Evolutionary conservation across 2,113 vertebrate species (phyloP).

Genomic region (Hippocampus abdominalis): DNA sequence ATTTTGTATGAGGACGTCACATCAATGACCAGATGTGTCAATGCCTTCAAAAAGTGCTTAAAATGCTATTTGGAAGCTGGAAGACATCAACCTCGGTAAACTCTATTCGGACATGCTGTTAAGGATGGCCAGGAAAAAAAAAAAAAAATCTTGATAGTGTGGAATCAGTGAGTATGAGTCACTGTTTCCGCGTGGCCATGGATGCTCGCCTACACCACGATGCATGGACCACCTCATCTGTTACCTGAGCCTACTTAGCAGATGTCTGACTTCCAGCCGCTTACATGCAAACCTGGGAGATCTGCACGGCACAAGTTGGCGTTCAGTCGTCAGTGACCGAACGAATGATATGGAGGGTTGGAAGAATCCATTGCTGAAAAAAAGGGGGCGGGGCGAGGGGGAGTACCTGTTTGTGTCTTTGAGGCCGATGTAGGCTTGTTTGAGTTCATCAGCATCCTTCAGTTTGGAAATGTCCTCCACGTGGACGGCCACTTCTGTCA

Average conservation of each 20-base stretch:
- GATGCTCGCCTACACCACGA: constrained; percentile 42
- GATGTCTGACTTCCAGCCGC: constrained; percentile 67
- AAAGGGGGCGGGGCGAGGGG: background rate
- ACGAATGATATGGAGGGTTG: background rate
- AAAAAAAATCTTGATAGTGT: background rate
- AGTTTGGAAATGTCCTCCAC: constrained; percentile 91
- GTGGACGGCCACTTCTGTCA: constrained; percentile 89
- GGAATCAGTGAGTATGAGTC: background rate
- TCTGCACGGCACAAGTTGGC: constrained; percentile 67
- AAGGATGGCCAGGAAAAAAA: background rate
- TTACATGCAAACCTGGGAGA: constrained; percentile 70
- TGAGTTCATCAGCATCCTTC: constrained; percentile 93
- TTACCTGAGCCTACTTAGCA: constrained; percentile 79
- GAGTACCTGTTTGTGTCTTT: constrained; percentile 92
- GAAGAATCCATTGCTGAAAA: background rate
- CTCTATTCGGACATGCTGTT: background rate
- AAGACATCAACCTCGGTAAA: background rate
- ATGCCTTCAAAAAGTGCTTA: background rate
- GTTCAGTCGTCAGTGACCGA: constrained; percentile 23
- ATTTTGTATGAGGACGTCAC: background rate
- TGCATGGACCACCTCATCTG: constrained; percentile 40
- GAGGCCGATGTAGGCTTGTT: constrained; percentile 93
- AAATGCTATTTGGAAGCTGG: background rate
- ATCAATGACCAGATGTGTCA: background rate
- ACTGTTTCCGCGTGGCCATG: constrained; percentile 38